These are phyloP conservation scores for Calameuta pallipes DNA, from an alignment of 2,888 invertebrate genomes.

Conservation along the genomic window DNA sequence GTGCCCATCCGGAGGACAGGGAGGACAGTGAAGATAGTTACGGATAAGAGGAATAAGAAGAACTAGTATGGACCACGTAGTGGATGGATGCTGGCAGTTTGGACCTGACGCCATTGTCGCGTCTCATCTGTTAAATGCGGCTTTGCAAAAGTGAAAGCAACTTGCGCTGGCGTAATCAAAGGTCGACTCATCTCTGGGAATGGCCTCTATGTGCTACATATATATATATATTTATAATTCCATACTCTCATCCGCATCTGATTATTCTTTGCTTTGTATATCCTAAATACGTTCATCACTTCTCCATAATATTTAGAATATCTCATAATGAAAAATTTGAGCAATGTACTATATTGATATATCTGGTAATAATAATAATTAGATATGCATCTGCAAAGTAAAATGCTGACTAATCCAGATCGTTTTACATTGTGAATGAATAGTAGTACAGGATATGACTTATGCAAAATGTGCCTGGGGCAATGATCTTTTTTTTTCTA, in stretches of 20 bases:
- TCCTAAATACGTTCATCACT: not conserved
- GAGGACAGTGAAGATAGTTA: not conserved
- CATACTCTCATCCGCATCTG: not conserved
- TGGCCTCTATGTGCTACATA: slow-evolving; percentile 6
- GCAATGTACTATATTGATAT: not conserved
- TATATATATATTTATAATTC: not conserved
- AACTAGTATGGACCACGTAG: not conserved
- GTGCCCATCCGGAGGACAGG: not conserved
- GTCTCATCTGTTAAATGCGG: slow-evolving; percentile 7
- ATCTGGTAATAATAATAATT: not conserved
- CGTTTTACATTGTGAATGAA: not conserved
- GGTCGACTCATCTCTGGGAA: slow-evolving; percentile 37
- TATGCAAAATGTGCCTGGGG: not conserved
- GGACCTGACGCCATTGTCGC: slow-evolving; percentile 15
- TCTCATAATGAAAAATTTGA: not conserved
- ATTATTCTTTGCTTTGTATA: not conserved
- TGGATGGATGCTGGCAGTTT: not conserved
- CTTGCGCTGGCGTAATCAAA: slow-evolving; percentile 33
- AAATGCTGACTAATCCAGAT: not conserved
- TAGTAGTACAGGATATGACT: not conserved
- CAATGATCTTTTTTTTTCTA: not conserved
- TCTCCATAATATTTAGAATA: no score
- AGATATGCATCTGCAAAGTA: not conserved
- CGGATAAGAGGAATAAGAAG: not conserved
- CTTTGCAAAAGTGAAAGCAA: slow-evolving; percentile 36